Base-by-base conservation (phyloP, 2,888 invertebrate genomes). In the Notodonta dromedarius region DNA sequence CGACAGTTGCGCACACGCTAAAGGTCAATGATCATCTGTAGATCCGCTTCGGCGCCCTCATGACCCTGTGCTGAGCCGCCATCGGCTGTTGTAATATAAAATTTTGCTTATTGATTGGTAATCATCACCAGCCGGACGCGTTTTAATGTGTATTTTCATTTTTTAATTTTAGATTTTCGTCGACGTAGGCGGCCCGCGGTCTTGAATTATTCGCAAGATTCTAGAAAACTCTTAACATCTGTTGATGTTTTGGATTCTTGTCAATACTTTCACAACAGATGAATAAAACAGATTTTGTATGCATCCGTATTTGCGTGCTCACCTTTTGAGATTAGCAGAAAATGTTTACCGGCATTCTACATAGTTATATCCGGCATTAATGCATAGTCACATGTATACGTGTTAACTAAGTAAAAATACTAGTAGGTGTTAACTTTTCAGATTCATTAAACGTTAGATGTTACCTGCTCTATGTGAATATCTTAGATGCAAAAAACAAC, bases 21-120 rank as follows among this genome's bases (percentile, higher is more conserved):
- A 93, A 93, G 93, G 93, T 93, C 93, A 92, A 91, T 90, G 93
- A 90, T 93, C 93, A 93, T 89, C 90, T 86, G 88, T 90, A 93
- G 93, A 93, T 93, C 93, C 93, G 93, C 90, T 86, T 93, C 89
- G 89, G 77, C 89, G 91, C 87, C 91, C 91, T 87, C 89, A 79
- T 91, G 93, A 93, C 93, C 93, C 91, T 91, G 89, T 89, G 86
- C 80, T 82, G 86, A 82, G 85, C 83, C 82, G 81, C 86, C 87
- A 87, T 83, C 81, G 82, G 74, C 75, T 78, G 77, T 77, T 62
- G 74, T 75, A 70, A 65, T 79, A 82, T 84, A 73, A 85, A 85
- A 86, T 87, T 24, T 84, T 85, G 85, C 82, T 86, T 86, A 88
- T 87, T 86, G 86, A 89, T 90, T 73, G 81, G 77, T 80, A 77